A percentile compares a stretch with the other conserved stretches of the same genome.
Conservation (phyloP, 2,888 invertebrate species). For the Acanthoscelides obtectus region DNA sequence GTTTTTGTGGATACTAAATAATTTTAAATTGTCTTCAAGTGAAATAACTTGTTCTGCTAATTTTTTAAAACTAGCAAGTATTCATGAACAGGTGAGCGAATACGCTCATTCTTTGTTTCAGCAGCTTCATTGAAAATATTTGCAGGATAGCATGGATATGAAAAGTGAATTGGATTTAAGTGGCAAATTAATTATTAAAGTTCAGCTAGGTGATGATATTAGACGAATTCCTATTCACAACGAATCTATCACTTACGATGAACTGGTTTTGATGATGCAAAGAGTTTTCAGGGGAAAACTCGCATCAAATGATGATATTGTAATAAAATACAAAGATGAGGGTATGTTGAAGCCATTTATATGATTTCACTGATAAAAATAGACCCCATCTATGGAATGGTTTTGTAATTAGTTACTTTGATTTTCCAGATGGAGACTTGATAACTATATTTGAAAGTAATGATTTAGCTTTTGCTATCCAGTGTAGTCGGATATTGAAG, state of each 20-base stretch:
- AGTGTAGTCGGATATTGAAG: constrained; percentile 61
- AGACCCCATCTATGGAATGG: not conserved
- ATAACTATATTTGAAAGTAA: constrained; percentile 68
- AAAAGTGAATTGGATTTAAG: constrained; percentile 48
- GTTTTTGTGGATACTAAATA: constrained; percentile 28
- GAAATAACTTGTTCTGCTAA: constrained; percentile 20
- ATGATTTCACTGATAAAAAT: constrained; percentile 2
- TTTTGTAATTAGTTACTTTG: not conserved
- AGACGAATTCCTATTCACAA: constrained; percentile 66
- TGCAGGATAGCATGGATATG: constrained; percentile 38
- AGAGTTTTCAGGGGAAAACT: constrained; percentile 62
- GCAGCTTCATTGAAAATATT: constrained; percentile 9
- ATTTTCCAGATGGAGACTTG: constrained; percentile 59
- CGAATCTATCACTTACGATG: constrained; percentile 67
- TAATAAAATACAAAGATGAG: constrained; percentile 69
- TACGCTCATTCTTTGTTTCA: constrained; percentile 4
- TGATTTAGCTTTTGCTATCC: constrained; percentile 65
- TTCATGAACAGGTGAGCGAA: constrained; percentile 25
- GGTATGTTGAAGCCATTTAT: constrained; percentile 36
- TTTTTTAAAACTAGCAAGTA: constrained; percentile 20
- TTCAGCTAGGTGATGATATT: constrained; percentile 62
- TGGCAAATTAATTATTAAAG: constrained; percentile 54
- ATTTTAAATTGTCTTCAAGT: constrained; percentile 25
- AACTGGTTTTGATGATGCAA: constrained; percentile 69
- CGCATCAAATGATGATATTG: constrained; percentile 59